Evolutionary conservation across 2,797 vertebrate genomes (phyloP), one percentile per base, ranked within the genome.

Genomic region (Leptodactylus fallax): DNA sequence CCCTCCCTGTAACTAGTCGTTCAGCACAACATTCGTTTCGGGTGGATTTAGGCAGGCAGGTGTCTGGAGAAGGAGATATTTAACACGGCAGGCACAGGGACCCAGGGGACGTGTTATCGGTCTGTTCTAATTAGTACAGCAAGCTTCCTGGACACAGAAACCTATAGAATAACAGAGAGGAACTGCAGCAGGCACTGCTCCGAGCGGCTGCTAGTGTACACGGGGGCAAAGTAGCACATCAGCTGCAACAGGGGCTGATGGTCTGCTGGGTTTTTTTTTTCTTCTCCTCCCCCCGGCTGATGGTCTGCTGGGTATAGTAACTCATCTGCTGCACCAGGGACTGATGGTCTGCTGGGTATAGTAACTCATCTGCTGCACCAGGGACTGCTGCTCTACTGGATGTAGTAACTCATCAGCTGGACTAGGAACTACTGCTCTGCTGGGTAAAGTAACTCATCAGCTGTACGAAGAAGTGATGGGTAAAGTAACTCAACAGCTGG

Each of bases 31-130:
- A 2, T 10, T 56, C 23, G 17, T 19, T 9, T 1, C 14, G 45
- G 19, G 36, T 10, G 47, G 23, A 13, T 16, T 17, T 7, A 51
- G n/a, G n/a, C 58, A 86, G 72, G 23, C 76, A 86, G 77, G 78
- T 87, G 79, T 27, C 51, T 69, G 36, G 25, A 87, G 47, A 25
- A 67, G 58, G 6, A 14, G 13, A 47, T 3, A 25, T 55, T 21
- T 0, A 25, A 89, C 45, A 1, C 3, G 86, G 72, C 81, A 58
- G 81, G 89, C 63, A 69, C 58, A 88, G n/a, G 91, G 91, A 92
- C 92, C 92, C 90, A n/a, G 93, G 56, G 92, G 92, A 91, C 3
- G 89, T 58, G 36, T 72, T 19, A 25, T 72, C 71, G 45, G 0
- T 45, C 36, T 77, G 27, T 36, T 63, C 25, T 69, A 60, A 80